Base-by-base conservation (phyloP, 2,113 vertebrate genomes). In the Engraulis encrasicolus region DNA sequence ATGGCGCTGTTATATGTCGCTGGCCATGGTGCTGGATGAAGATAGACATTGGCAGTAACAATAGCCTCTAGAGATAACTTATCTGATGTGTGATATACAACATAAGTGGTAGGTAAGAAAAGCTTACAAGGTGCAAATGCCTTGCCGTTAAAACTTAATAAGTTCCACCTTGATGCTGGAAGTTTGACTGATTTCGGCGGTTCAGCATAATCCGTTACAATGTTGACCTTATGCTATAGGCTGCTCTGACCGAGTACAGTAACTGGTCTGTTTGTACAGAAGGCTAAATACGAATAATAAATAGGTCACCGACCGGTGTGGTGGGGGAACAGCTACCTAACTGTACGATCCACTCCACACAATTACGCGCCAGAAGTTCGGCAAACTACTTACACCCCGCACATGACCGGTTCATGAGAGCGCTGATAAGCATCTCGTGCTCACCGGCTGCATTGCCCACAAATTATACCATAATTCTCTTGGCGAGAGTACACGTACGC, bases 11-110 rank as follows among this genome's bases (percentile, higher is more conserved):
- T 74, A 34, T 66, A 27, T n/a, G 12, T 74, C 66, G 66, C 31
- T 74, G 66, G 31, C 31, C 66, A 74, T 74, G 66, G 66, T 74
- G 66, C 66, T 74, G 31, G 27, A 74, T 45, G 40, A 45, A 45
- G 40, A 45, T 45, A 45, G 9, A 45, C 40, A 45, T 9, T 45
- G 40, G 40, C 40, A 45, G 40, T 45, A 45, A 45, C 58, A 66
- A 66, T 61, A 0, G 9, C 58, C 31, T 58, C n/a, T 61, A 12
- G 34, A 71, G 27, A 12, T 71, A 31, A 74, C n/a, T n/a, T 12
- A 27, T 66, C 58, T 27, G 66, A 23, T 34, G 23, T 34, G 11
- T 74, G 66, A 15, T 45, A 3, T 45, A 45, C 40, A 27, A 31
- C 12, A 34, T 17, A 74, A 12, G 1, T 17, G 66, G 4, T 2